Percentiles rank a stretch among this genome's conserved stretches.
Conservation (phyloP, 23 tunicate species). For the Botrylloides violaceus region DNA sequence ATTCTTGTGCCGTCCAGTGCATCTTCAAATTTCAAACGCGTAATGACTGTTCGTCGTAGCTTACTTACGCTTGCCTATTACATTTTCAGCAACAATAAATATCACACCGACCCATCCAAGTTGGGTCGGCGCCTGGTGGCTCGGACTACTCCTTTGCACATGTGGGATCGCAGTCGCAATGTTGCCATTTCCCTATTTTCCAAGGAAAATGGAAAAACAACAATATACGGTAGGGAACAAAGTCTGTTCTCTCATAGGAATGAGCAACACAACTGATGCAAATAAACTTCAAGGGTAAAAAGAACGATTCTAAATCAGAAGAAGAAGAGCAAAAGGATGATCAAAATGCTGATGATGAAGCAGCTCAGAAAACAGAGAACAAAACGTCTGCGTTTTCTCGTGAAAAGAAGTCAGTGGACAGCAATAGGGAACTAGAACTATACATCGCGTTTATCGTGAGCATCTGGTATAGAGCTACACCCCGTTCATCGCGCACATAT, state of each 20-base stretch:
- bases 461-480: background rate
- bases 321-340: background rate
- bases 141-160: slow-evolving; percentile 39
- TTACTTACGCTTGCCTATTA: background rate
- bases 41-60: too few relatives aligned
- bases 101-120: slow-evolving; percentile 49
- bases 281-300: background rate
- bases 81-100: slow-evolving; percentile 10
- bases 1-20: too few relatives aligned
- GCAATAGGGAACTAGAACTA: background rate
- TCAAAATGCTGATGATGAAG: background rate
- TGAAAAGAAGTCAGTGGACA: background rate
- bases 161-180: slow-evolving; percentile 7
- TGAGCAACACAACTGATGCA: too few relatives aligned
- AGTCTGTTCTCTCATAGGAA: background rate
- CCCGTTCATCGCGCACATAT: too few relatives aligned
- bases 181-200: slow-evolving; percentile 68
- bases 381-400: background rate
- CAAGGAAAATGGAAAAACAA: slow-evolving; percentile 36
- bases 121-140: slow-evolving; percentile 97
- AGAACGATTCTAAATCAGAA: background rate
- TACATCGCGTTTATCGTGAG: background rate
- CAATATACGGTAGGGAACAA: slow-evolving; percentile 8
- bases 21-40: too few relatives aligned
- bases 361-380: background rate